Base-by-base conservation (phyloP, 2,797 vertebrate species). In the Chromis chromis region DNA sequence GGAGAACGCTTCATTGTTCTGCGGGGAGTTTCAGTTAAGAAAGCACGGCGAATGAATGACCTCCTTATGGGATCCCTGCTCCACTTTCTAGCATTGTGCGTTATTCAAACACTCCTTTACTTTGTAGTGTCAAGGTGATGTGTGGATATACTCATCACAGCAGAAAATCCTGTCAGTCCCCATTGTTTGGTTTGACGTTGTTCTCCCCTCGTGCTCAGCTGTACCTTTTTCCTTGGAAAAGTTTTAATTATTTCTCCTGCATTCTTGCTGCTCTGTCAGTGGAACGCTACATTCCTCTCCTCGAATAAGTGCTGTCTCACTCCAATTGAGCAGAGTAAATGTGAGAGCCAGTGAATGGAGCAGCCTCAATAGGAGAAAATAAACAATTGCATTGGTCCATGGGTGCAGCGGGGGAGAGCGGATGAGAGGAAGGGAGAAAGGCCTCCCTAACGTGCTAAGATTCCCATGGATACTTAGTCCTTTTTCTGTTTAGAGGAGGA, bases 321-420 rank as follows among this genome's bases (percentile, higher is more conserved):
- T 92, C 91, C 93, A 93, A 92, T 93, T 93, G 91, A 93, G 91
- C 91, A 88, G 88, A 91, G 89, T 90, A 93, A 93, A 93, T 92
- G 93, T 89, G 89, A 91, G 89, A 85, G 88, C 91, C 89, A 90
- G 83, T 94, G 93, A 94, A 94, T 93, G 89, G 91, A 91, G 86
- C 84, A 86, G 87, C 88, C 82, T 93, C 93, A 94, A 93, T 93
- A 74, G 93, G 88, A 90, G 90, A 94, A 94, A 94, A 94, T 94
- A 94, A 94, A 93, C 93, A 93, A 93, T 93, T 91, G 91, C 91
- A 76, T 87, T 91, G 91, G 92, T 93, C 89, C 90, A 89, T 90
- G 91, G 88, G 90, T 92, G 90, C 88, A 90, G 91, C 57, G 85
- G 90, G 91, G 90, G 90, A 86, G 90, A 89, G 90, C 63, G 84